These are phyloP conservation scores for Pristiophorus japonicus DNA, from an alignment of 2,113 vertebrate species.

Conservation along the genomic window DNA sequence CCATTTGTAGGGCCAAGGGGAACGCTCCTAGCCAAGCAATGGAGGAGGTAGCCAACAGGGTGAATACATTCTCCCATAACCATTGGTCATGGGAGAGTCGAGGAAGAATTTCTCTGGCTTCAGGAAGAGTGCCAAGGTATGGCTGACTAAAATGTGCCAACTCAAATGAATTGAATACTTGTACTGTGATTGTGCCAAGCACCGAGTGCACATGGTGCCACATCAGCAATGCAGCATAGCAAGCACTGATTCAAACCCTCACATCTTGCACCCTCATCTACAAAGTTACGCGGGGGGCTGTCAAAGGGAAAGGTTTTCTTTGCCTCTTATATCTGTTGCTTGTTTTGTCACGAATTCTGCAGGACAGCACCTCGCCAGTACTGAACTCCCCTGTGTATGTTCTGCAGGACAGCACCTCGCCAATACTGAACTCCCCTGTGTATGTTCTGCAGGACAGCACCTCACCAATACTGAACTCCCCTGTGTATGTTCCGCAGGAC, in stretches of 20 bases:
- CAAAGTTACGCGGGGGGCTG: not conserved
- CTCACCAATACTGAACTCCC: not conserved
- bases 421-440: not conserved
- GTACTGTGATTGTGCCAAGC: not conserved
- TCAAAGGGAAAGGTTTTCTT: not conserved
- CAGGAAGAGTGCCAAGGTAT: not conserved
- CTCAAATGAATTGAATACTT: not conserved
- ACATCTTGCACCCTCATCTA: not conserved
- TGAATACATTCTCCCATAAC: not conserved
- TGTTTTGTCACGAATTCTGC: no score
- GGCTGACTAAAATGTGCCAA: not conserved
- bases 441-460: not conserved
- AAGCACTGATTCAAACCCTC: not conserved
- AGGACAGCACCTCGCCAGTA: not conserved
- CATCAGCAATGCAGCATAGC: not conserved
- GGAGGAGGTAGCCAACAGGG: not conserved
- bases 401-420: not conserved
- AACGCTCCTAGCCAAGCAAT: not conserved
- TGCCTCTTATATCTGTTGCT: not conserved
- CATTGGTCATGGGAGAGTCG: not conserved
- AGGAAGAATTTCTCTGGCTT: not conserved
- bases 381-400: not conserved
- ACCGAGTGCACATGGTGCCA: not conserved
- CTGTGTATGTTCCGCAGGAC: not conserved
- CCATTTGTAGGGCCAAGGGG: not conserved